Conservation (phyloP, 1,140 invertebrate species). For the Drosophila melanica region DNA sequence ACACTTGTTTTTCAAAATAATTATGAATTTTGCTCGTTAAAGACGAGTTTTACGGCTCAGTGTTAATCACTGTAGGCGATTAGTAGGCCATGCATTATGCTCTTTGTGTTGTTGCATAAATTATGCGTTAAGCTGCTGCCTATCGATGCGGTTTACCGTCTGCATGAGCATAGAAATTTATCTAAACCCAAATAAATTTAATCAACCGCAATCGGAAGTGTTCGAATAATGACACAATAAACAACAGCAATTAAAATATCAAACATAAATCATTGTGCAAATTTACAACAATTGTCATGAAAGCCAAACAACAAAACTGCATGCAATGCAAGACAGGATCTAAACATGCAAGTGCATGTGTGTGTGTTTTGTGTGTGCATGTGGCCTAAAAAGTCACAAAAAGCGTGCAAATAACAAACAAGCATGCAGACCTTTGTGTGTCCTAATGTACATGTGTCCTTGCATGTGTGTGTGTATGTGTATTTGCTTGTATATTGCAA, state of each 20-base stretch:
- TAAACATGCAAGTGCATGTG: slow-evolving; percentile 44
- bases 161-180: slow-evolving; percentile 53
- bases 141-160: slow-evolving; percentile 63
- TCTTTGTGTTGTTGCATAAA: slow-evolving; percentile 67
- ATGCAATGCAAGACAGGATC: slow-evolving; percentile 63
- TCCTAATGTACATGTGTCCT: slow-evolving; percentile 13
- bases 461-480: slow-evolving; percentile 27
- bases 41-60: slow-evolving; percentile 41
- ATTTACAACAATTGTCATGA: slow-evolving; percentile 72
- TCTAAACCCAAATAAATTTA: slow-evolving; percentile 79
- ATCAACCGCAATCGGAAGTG: slow-evolving; percentile 81
- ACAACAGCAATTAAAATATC: slow-evolving; percentile 82
- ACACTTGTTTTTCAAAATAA: neutral
- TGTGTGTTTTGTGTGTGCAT: slow-evolving; percentile 26
- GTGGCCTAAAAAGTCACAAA: slow-evolving; percentile 68
- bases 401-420: slow-evolving; percentile 66
- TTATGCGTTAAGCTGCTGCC: slow-evolving; percentile 62
- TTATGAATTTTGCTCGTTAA: neutral
- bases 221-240: slow-evolving; percentile 83
- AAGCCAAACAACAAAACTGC: slow-evolving; percentile 58
- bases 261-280: slow-evolving; percentile 81
- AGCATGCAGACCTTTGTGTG: slow-evolving; percentile 28
- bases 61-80: slow-evolving; percentile 60
- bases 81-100: slow-evolving; percentile 67
- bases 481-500: slow-evolving; percentile 46